Evolutionary conservation across 2,113 vertebrate species (phyloP).

Genomic region (Spea multiplicata): DNA sequence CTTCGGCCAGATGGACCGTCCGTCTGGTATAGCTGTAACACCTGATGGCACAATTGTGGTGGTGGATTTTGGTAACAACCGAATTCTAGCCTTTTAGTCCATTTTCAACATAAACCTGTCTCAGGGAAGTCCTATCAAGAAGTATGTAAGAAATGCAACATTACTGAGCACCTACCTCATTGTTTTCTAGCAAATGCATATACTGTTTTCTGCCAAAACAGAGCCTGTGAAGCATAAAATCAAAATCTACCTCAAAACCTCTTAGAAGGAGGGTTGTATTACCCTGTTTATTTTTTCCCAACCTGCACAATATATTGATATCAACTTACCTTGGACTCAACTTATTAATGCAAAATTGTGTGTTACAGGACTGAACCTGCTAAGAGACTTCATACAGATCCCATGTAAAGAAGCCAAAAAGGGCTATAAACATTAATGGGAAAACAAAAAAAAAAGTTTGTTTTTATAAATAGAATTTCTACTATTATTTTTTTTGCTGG

Average conservation of each 20-base stretch:
- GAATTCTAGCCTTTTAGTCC: slow-evolving; percentile 89
- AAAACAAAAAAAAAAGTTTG: slow-evolving; percentile 26
- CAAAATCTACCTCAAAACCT: slow-evolving; percentile 76
- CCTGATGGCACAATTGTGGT: slow-evolving; percentile 96
- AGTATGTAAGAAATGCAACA: slow-evolving; percentile 67
- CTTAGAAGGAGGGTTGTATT: slow-evolving; percentile 45
- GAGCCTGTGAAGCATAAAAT: slow-evolving; percentile 84
- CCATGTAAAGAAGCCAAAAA: slow-evolving; percentile 33
- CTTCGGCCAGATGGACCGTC: slow-evolving; percentile 98
- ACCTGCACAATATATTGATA: slow-evolving; percentile 39
- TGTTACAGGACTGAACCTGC: slow-evolving; percentile 8
- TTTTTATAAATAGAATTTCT: slow-evolving; percentile 53
- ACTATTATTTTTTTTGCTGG: slow-evolving; percentile 29
- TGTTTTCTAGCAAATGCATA: slow-evolving; percentile 95
- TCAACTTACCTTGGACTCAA: slow-evolving; percentile 31
- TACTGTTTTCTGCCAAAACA: slow-evolving; percentile 90
- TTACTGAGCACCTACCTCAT: slow-evolving; percentile 98
- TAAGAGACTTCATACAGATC: slow-evolving; percentile 30
- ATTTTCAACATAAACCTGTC: slow-evolving; percentile 70
- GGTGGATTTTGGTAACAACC: slow-evolving; percentile 98
- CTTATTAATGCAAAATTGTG: not conserved
- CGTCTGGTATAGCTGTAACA: slow-evolving; percentile 91
- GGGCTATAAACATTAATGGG: slow-evolving; percentile 40
- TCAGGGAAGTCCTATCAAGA: slow-evolving; percentile 95
- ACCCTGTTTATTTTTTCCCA: slow-evolving; percentile 21